Conservation (phyloP, 2,888 invertebrate genomes). For the Napeogenes inachia region DNA sequence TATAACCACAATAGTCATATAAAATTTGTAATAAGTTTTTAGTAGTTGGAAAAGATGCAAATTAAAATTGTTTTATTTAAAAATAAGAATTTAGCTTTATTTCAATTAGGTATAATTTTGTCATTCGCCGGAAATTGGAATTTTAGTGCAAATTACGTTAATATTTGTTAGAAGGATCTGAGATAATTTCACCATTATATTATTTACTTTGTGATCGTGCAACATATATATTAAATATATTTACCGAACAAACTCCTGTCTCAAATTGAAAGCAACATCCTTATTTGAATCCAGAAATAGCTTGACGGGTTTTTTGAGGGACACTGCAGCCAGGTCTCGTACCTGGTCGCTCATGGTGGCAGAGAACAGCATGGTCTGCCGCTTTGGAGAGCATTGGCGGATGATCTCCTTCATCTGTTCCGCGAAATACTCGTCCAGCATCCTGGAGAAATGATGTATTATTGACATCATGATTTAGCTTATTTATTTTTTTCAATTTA, state of each 20-base stretch:
- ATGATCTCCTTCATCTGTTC: constrained; percentile 99
- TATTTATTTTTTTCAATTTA: not conserved
- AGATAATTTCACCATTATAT: too few relatives aligned
- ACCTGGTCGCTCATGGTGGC: constrained; percentile 99
- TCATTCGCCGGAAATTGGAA: too few relatives aligned
- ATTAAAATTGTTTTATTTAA: too few relatives aligned
- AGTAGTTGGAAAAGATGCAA: too few relatives aligned
- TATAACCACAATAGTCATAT: too few relatives aligned
- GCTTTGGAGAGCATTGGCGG: constrained; percentile 90
- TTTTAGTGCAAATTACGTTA: not conserved
- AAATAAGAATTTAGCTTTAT: too few relatives aligned
- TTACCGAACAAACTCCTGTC: constrained; percentile 95
- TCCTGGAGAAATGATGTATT: constrained; percentile 72
- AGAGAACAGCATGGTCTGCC: constrained; percentile 98
- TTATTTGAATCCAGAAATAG: constrained; percentile 97
- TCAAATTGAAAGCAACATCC: constrained; percentile 94
- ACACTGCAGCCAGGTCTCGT: constrained; percentile 94
- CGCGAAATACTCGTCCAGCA: constrained; percentile 99
- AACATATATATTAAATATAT: constrained; percentile 10
- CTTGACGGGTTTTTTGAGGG: constrained; percentile 93
- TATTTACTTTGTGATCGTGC: too few relatives aligned
- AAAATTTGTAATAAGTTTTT: too few relatives aligned
- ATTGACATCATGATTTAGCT: not conserved
- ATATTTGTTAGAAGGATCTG: not conserved
- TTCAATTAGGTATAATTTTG: too few relatives aligned